Evolutionary conservation across 2,888 invertebrate genomes (phyloP).

Genomic region (Zaprionus bogoriensis): DNA sequence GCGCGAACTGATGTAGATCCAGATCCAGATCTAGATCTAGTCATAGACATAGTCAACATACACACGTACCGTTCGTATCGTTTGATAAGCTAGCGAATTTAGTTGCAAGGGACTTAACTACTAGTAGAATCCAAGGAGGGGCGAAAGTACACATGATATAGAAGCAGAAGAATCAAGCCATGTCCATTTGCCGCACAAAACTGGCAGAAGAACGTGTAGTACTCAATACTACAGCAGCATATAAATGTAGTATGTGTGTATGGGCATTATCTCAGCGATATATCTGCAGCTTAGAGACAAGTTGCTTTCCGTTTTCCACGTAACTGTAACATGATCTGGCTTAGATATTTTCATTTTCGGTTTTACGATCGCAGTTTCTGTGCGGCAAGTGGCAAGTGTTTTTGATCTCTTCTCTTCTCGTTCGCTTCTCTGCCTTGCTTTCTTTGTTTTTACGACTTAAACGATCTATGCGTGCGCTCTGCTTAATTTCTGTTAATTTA

Average conservation of each 20-base stretch:
- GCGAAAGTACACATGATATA: neutral
- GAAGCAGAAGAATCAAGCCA: neutral
- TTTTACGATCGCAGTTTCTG: no score
- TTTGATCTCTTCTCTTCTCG: neutral
- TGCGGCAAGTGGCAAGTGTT: no score
- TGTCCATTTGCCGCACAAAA: no score
- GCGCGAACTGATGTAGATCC: slow-evolving; percentile 14
- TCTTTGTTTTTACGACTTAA: slow-evolving; percentile 18
- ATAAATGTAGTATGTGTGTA: no score
- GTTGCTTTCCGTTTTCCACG: no score
- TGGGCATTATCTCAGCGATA: no score
- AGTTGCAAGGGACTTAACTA: neutral
- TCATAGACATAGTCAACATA: slow-evolving; percentile 29
- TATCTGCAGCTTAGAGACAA: no score
- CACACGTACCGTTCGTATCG: slow-evolving; percentile 5
- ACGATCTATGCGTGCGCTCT: slow-evolving; percentile 19
- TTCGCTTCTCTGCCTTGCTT: neutral
- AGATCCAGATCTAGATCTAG: slow-evolving; percentile 14
- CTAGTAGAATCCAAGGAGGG: neutral
- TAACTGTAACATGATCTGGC: no score
- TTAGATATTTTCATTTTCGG: no score
- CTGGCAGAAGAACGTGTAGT: no score
- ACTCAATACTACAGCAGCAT: no score
- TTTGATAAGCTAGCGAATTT: neutral
- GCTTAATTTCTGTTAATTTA: slow-evolving; percentile 30